Evolutionary conservation across 35 echinoderm and acorn worm species (phyloP).

Genomic region (Antedon bifida): DNA sequence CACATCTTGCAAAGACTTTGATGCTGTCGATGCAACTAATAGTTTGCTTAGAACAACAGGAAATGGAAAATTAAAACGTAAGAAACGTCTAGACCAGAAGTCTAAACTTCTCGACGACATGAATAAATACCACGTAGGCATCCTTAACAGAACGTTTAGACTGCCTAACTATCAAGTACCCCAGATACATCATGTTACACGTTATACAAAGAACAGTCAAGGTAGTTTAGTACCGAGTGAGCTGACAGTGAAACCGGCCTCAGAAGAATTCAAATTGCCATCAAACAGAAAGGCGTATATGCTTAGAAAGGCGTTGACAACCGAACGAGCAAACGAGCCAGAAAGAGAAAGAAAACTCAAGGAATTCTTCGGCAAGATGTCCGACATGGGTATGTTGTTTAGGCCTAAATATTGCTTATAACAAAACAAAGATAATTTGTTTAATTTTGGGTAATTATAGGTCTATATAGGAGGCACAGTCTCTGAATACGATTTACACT

Average conservation of each 20-base stretch:
- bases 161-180: constrained; percentile 7
- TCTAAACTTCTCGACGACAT: constrained; percentile 20
- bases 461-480: too few species aligned
- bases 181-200: constrained; percentile 16
- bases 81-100: constrained; percentile 16
- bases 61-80: neutral
- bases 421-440: too few species aligned
- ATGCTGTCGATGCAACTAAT: neutral
- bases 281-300: constrained; percentile 38
- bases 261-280: constrained; percentile 54
- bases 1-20: neutral
- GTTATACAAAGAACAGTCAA: constrained; percentile 29
- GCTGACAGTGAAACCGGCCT: constrained; percentile 24
- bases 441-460: too few species aligned
- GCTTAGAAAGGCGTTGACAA: constrained; percentile 42
- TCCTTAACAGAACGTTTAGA: constrained; percentile 23
- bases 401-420: too few species aligned
- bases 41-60: neutral
- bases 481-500: too few species aligned
- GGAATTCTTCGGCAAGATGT: constrained; percentile 37
- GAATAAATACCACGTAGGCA: constrained; percentile 45
- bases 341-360: constrained; percentile 26
- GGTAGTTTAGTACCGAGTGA: constrained; percentile 65
- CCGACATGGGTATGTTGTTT: constrained; percentile 31
- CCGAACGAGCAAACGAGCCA: constrained; percentile 26